These are phyloP conservation scores for Egretta garzetta DNA, from an alignment of 2,113 vertebrate species.

Conservation along the genomic window DNA sequence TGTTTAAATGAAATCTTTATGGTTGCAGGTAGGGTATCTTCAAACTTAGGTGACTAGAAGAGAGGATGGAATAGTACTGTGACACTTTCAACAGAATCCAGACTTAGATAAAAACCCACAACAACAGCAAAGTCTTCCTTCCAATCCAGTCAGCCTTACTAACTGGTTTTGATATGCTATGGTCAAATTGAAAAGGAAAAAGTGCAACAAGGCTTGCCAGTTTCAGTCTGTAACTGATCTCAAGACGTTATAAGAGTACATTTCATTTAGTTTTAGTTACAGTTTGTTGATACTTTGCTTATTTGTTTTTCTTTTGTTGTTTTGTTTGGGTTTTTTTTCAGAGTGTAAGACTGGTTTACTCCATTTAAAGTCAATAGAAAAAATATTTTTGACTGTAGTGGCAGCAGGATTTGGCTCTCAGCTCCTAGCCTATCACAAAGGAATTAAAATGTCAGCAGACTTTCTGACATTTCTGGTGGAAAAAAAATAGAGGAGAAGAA, in stretches of 20 bases:
- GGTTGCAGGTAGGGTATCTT: neutral
- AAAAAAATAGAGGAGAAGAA: conserved; percentile 72
- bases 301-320: neutral
- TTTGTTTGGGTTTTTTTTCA: neutral
- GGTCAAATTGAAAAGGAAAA: neutral
- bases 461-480: conserved; percentile 75
- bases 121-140: neutral
- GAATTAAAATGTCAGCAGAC: conserved; percentile 80
- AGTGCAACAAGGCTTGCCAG: neutral
- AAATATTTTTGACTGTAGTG: neutral
- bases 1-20: conserved; percentile 6
- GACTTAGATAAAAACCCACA: neutral
- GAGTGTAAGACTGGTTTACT: neutral
- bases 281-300: neutral
- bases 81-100: neutral
- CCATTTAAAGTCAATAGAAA: neutral
- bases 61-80: neutral
- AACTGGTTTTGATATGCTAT: neutral
- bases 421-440: conserved; percentile 60
- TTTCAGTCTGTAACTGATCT: neutral
- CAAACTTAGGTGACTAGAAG: neutral
- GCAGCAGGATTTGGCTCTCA: conserved; percentile 22
- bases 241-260: neutral
- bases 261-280: neutral
- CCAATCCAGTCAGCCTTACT: neutral